These are phyloP conservation scores for Ametastegia equiseti DNA, from an alignment of 2,888 invertebrate genomes.

Conservation along the genomic window DNA sequence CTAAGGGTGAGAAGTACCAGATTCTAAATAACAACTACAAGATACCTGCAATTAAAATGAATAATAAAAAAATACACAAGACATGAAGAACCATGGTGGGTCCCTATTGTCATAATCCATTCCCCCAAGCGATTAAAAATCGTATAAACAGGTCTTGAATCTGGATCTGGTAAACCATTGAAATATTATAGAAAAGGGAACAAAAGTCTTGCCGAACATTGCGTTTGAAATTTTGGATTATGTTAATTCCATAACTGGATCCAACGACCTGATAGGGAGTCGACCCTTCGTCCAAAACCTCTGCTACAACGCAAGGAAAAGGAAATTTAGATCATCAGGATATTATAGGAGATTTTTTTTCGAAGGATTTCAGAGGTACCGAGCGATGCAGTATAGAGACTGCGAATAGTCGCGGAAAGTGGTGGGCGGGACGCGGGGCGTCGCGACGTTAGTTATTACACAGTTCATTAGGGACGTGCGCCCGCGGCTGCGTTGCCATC, in stretches of 20 bases:
- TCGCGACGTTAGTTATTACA: constrained; percentile 72
- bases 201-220: too few relatives aligned
- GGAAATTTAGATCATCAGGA: neutral
- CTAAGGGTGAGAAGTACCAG: neutral
- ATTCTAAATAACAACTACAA: neutral
- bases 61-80: neutral
- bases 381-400: constrained; percentile 48
- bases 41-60: neutral
- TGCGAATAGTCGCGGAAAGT: constrained; percentile 42
- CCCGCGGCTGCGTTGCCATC: constrained; percentile 50
- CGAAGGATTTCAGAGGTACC: constrained; percentile 53
- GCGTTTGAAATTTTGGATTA: neutral
- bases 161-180: neutral
- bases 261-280: neutral
- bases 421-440: constrained; percentile 52
- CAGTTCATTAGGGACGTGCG: constrained; percentile 68
- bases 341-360: constrained; percentile 2
- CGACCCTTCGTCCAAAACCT: neutral
- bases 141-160: too few relatives aligned
- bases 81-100: neutral
- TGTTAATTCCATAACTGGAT: neutral
- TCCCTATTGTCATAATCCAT: too few relatives aligned
- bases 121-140: too few relatives aligned
- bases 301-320: neutral
- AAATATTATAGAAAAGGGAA: neutral